phyloP scores from a whole-genome alignment of 1,140 invertebrate genomes.

The Leptinotarsa undecemlineata region DNA sequence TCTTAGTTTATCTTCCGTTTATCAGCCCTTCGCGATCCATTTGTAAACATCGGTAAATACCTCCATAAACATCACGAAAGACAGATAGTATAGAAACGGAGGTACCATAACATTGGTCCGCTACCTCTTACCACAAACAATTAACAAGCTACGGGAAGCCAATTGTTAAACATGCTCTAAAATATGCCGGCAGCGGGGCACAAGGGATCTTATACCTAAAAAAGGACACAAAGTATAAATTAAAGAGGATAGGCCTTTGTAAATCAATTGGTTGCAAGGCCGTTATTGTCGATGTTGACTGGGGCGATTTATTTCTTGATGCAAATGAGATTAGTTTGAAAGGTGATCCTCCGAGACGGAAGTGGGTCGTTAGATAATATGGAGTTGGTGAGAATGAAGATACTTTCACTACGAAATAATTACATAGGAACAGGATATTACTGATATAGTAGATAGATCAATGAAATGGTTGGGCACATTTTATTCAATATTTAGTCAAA shows the following conservation, averaged over 20 bases:
- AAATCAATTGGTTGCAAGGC: constrained; percentile 24
- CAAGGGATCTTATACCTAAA: not conserved
- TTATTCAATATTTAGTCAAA: too few species aligned
- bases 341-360: not conserved
- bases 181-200: constrained; percentile 14
- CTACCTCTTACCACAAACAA: constrained; percentile 30
- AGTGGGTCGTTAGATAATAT: not conserved
- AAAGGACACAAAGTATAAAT: constrained; percentile 23
- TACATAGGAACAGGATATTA: too few species aligned
- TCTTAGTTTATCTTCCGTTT: constrained; percentile 36
- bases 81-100: constrained; percentile 20
- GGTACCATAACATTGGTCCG: not conserved
- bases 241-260: constrained; percentile 27
- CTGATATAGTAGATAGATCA: too few species aligned
- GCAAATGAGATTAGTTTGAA: constrained; percentile 2
- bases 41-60: constrained; percentile 35
- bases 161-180: constrained; percentile 25
- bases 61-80: constrained; percentile 7
- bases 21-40: constrained; percentile 32
- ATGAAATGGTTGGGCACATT: too few species aligned
- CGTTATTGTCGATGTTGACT: constrained; percentile 1
- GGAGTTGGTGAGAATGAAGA: not conserved
- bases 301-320: constrained; percentile 14
- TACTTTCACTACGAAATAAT: not conserved
- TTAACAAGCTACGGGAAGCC: constrained; percentile 22